These are phyloP conservation scores for Drosophila seclusa DNA, from an alignment of 2,888 invertebrate species.

Conservation along the genomic window DNA sequence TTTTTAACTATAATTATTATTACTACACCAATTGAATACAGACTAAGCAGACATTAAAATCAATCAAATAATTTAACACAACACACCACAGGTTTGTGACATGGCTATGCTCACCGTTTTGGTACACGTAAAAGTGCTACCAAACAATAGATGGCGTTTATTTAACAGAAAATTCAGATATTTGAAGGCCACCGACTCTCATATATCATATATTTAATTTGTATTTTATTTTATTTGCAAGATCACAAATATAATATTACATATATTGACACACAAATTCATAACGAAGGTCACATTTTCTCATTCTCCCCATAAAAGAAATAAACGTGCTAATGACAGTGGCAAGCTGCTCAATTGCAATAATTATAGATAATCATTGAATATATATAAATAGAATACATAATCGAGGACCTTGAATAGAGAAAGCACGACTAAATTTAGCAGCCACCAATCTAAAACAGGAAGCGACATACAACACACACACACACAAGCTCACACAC, in stretches of 20 bases:
- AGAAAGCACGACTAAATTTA: constrained; percentile 39
- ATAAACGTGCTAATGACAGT: constrained; percentile 47
- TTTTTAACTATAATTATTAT: background rate
- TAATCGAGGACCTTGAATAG: constrained; percentile 36
- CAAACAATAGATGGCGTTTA: constrained; percentile 15
- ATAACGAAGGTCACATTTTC: constrained; percentile 15
- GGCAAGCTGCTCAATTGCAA: constrained; percentile 41
- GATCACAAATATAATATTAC: background rate
- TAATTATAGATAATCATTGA: constrained; percentile 48
- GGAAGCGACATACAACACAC: background rate
- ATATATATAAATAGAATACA: constrained; percentile 3
- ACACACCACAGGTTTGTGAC: constrained; percentile 8
- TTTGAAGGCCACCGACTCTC: too few relatives aligned
- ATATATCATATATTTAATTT: background rate
- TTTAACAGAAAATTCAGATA: background rate
- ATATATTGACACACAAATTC: constrained; percentile 1
- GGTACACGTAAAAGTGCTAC: background rate
- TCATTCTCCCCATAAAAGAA: constrained; percentile 15
- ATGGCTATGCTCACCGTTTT: background rate
- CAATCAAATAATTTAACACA: constrained; percentile 1
- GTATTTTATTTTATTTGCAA: background rate
- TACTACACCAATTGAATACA: background rate
- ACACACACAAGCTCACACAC: background rate
- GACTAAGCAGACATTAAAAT: background rate
- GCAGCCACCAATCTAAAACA: constrained; percentile 6